phyloP scores from a whole-genome alignment of 1,140 invertebrate genomes.

The Stenopsyche tienmushanensis region DNA sequence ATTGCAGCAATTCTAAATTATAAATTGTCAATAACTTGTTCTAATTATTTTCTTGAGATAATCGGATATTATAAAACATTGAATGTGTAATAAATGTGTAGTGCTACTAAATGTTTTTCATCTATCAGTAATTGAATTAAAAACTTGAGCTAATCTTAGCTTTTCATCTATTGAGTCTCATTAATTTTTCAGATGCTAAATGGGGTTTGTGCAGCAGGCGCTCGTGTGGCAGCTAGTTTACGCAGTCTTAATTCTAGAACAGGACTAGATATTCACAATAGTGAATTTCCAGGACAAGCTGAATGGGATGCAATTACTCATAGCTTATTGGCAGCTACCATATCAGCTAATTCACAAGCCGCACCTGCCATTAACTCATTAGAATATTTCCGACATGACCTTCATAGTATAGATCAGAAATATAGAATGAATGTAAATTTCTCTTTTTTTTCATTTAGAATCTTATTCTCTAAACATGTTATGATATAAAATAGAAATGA shows the following conservation, averaged over 20 bases:
- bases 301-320: slow-evolving; percentile 15
- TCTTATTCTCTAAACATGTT: neutral
- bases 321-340: slow-evolving; percentile 1
- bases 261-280: neutral
- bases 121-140: no score
- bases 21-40: no score
- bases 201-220: slow-evolving; percentile 11
- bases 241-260: neutral
- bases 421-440: slow-evolving; percentile 1
- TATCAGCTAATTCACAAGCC: slow-evolving; percentile 4
- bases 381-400: neutral
- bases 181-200: slow-evolving; percentile 19
- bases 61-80: no score
- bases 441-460: neutral
- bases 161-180: no score
- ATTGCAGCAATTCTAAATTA: no score
- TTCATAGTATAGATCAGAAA: neutral
- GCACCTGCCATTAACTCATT: neutral
- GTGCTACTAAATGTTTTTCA: no score
- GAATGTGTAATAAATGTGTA: no score
- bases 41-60: no score
- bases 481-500: no score
- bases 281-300: neutral
- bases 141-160: no score
- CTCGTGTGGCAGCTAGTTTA: neutral